phyloP scores from a whole-genome alignment of 2,888 invertebrate genomes.

The Adela reaumurella region DNA sequence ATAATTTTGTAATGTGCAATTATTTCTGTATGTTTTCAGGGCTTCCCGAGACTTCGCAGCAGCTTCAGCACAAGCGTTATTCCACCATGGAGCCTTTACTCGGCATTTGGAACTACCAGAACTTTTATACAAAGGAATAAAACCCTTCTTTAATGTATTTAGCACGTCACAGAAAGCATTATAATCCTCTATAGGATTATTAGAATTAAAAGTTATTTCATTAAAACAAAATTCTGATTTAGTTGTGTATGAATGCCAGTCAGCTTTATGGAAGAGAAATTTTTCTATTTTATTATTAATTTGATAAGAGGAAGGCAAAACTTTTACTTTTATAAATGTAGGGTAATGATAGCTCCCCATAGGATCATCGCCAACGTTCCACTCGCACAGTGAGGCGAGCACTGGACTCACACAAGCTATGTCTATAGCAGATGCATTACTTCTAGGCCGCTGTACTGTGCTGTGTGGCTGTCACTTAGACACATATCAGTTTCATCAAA shows the following conservation, averaged over 20 bases:
- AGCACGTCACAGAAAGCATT: conserved; percentile 5
- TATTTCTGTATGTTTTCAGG: conserved; percentile 4
- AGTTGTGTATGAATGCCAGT: conserved; percentile 10
- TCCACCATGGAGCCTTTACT: conserved; percentile 8
- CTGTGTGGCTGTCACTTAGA: conserved; percentile 5
- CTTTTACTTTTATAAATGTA: conserved; percentile 6
- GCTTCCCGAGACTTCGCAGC: conserved; percentile 8
- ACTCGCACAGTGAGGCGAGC: conserved; percentile 3
- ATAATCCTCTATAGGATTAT: conserved; percentile 6
- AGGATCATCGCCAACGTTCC: conserved; percentile 7
- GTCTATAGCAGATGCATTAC: conserved; percentile 1
- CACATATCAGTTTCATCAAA: conserved; percentile 10
- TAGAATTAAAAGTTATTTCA: conserved; percentile 2
- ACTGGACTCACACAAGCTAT: conserved; percentile 3
- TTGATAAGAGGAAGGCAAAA: too few species aligned
- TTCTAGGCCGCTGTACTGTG: background rate
- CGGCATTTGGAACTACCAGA: background rate
- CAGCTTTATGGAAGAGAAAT: background rate
- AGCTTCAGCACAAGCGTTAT: too few species aligned
- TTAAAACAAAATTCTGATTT: conserved; percentile 5
- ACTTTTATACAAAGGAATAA: too few species aligned
- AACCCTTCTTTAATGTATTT: conserved; percentile 1
- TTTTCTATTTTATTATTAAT: too few species aligned
- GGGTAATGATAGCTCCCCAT: conserved; percentile 11
- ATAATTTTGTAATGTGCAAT: conserved; percentile 6